A percentile compares a stretch with the other conserved stretches of the same genome.
Conservation (phyloP, 2,113 vertebrate genomes). For the Petrocephalus zakoni region DNA sequence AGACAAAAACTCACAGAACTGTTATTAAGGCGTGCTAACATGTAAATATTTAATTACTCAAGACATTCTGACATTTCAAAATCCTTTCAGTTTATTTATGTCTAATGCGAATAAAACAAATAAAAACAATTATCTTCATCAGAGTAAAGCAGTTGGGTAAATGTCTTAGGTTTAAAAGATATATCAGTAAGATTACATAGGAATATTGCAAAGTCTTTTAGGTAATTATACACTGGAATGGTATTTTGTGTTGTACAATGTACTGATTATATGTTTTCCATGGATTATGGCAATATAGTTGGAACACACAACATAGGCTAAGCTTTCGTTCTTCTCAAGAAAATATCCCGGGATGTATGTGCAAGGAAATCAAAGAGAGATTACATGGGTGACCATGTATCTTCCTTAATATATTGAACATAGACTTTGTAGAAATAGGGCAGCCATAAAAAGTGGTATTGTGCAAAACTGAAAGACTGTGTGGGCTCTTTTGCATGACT, state of each 20-base stretch:
- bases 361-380: constrained; percentile 96
- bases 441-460: constrained; percentile 99
- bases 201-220: constrained; percentile 4
- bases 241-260: not conserved
- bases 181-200: not conserved
- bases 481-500: constrained; percentile 98
- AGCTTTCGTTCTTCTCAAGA: constrained; percentile 82
- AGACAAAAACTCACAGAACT: not conserved
- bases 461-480: constrained; percentile 91
- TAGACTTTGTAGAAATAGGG: constrained; percentile 95
- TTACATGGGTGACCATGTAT: constrained; percentile 99
- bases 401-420: constrained; percentile 97
- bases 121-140: not conserved
- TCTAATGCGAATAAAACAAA: not conserved
- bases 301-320: constrained; percentile 69
- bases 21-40: not conserved
- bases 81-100: not conserved
- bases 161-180: not conserved
- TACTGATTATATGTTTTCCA: not conserved
- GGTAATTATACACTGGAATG: not conserved
- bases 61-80: not conserved
- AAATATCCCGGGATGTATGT: constrained; percentile 96
- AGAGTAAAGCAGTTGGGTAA: not conserved
- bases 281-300: constrained; percentile 68
- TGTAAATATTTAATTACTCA: not conserved